Conservation (phyloP, 2,113 vertebrate species). For the Coregonus clupeaformis region DNA sequence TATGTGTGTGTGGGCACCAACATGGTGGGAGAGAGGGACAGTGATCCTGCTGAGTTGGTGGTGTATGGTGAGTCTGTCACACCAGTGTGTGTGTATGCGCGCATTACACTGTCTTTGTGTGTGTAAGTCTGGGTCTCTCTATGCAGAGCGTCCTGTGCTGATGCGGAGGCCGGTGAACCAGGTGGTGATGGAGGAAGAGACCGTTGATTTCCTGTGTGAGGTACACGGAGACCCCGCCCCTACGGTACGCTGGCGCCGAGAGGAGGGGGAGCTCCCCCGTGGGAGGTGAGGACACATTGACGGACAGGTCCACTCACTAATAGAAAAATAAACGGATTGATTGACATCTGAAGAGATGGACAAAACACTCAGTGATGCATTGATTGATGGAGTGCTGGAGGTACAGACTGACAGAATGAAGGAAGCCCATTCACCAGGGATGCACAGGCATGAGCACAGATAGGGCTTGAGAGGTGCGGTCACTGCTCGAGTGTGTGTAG, state of each 20-base stretch:
- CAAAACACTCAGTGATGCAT: not conserved
- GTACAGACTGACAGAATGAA: slow-evolving; percentile 12
- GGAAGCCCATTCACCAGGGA: slow-evolving; percentile 3
- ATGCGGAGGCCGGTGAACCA: slow-evolving; percentile 91
- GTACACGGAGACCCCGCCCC: slow-evolving; percentile 93
- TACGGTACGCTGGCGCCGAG: slow-evolving; percentile 90
- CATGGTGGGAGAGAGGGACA: slow-evolving; percentile 97
- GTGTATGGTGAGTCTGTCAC: slow-evolving; percentile 82
- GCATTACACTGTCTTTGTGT: not conserved
- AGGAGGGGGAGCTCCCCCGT: slow-evolving; percentile 90
- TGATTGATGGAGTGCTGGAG: not conserved
- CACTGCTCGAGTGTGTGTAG: too few relatives aligned
- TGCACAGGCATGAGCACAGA: not conserved
- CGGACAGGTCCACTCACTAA: not conserved
- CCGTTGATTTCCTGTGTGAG: slow-evolving; percentile 91
- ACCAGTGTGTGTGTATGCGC: not conserved
- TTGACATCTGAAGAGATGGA: not conserved
- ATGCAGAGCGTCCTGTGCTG: slow-evolving; percentile 86
- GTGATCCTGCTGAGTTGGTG: slow-evolving; percentile 93
- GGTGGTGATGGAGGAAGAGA: slow-evolving; percentile 92
- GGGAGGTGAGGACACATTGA: slow-evolving; percentile 76
- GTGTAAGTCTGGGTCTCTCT: not conserved
- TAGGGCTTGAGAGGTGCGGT: too few relatives aligned
- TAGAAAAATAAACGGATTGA: not conserved
- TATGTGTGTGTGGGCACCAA: slow-evolving; percentile 96